phyloP scores from a whole-genome alignment of 2,888 invertebrate species.

The Meteorus colon region DNA sequence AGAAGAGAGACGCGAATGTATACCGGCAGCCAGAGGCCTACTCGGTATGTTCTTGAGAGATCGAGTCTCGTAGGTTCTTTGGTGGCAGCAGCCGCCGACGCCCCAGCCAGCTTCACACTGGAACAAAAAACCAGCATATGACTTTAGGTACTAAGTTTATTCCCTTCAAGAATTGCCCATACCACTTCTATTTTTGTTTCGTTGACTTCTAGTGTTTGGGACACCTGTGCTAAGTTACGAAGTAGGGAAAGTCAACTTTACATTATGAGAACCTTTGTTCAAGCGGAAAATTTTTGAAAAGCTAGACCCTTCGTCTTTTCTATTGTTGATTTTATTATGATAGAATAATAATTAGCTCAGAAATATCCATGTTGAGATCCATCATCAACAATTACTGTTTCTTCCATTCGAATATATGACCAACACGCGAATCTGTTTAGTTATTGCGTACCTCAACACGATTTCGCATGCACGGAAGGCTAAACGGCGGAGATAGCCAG shows the following conservation, averaged over 20 bases:
- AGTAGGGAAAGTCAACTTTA: slow-evolving; percentile 43
- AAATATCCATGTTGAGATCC: neutral
- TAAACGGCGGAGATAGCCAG: neutral
- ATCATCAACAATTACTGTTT: neutral
- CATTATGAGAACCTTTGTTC: slow-evolving; percentile 11
- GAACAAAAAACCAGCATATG: slow-evolving; percentile 47
- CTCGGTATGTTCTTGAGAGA: slow-evolving; percentile 47
- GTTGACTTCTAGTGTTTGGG: slow-evolving; percentile 38
- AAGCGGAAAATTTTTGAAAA: neutral
- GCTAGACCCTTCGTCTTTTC: neutral
- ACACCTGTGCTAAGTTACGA: slow-evolving; percentile 42
- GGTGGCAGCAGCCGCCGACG: slow-evolving; percentile 65
- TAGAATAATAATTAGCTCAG: too few relatives aligned
- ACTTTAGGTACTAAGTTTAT: neutral
- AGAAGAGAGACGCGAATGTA: slow-evolving; percentile 1
- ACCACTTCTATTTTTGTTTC: neutral
- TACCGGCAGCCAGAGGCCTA: slow-evolving; percentile 69
- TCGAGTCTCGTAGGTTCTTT: slow-evolving; percentile 35
- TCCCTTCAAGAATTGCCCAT: neutral
- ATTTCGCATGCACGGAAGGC: neutral
- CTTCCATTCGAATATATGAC: neutral
- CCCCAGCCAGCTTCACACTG: slow-evolving; percentile 69
- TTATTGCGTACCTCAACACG: neutral
- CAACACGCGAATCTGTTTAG: neutral
- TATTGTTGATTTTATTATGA: neutral